These are phyloP conservation scores for Brachionus plicatilis DNA, from an alignment of 1,140 invertebrate species.

Conservation along the genomic window DNA sequence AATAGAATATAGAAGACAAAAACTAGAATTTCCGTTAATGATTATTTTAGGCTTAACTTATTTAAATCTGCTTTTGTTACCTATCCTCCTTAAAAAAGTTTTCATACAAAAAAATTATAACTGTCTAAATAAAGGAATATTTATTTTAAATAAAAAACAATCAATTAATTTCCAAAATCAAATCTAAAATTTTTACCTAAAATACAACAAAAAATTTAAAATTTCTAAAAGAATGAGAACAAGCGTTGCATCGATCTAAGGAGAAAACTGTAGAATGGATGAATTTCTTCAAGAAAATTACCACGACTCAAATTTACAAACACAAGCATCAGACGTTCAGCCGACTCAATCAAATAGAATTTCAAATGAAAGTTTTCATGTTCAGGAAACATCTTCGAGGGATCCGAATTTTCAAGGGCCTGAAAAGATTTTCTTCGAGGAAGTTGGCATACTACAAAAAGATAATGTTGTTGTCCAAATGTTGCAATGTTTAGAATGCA, in stretches of 20 bases:
- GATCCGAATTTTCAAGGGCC: background rate
- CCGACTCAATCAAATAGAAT: background rate
- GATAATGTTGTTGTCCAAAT: background rate
- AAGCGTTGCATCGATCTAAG: background rate
- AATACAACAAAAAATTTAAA: background rate
- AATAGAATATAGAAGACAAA: too few relatives aligned
- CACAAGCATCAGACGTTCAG: background rate
- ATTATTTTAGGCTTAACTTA: too few relatives aligned
- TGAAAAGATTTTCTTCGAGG: background rate
- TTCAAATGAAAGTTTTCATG: background rate
- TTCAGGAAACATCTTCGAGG: background rate
- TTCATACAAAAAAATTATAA: too few relatives aligned
- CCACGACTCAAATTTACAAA: background rate
- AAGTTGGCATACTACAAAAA: background rate
- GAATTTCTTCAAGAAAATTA: background rate
- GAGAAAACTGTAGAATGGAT: background rate
- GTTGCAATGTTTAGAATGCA: background rate
- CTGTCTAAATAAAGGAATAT: too few relatives aligned
- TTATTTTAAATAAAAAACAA: too few relatives aligned
- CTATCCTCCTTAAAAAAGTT: too few relatives aligned
- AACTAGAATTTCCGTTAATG: too few relatives aligned
- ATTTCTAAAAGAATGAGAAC: background rate
- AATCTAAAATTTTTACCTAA: too few relatives aligned
- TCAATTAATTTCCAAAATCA: too few relatives aligned
- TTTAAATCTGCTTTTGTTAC: too few relatives aligned